Evolutionary conservation across 2,888 invertebrate genomes (phyloP).

Genomic region (Steinernema scapterisci): DNA sequence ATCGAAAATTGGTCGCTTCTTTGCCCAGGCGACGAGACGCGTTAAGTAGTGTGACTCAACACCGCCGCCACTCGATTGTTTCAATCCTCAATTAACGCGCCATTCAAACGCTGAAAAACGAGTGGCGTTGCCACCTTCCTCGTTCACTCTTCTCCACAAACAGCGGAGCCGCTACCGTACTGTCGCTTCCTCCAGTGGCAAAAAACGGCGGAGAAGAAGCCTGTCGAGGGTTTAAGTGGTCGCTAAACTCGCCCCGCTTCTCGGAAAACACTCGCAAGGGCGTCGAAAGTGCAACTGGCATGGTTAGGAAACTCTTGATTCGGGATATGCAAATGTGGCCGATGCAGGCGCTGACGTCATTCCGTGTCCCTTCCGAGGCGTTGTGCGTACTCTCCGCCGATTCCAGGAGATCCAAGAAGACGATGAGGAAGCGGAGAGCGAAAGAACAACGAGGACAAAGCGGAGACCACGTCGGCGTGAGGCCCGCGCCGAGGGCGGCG

Average conservation of each 20-base stretch:
- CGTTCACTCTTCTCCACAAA: neutral
- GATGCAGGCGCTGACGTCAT: neutral
- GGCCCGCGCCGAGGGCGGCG: neutral
- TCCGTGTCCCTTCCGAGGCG: neutral
- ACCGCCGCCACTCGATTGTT: too few species aligned
- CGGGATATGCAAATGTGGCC: neutral
- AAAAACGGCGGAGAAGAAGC: neutral
- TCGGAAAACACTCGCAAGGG: neutral
- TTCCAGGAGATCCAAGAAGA: neutral
- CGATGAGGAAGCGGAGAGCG: neutral
- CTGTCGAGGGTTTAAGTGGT: too few species aligned
- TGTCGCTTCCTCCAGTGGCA: neutral
- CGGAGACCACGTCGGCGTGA: neutral
- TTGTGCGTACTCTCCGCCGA: neutral
- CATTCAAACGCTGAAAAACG: constrained; percentile 25
- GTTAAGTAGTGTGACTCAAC: too few species aligned
- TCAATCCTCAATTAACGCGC: neutral
- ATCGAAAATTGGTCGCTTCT: too few species aligned
- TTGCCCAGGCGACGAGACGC: too few species aligned
- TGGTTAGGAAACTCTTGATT: neutral
- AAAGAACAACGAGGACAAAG: neutral
- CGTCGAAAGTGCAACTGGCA: constrained; percentile 5
- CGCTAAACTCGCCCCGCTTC: neutral
- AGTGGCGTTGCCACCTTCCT: neutral
- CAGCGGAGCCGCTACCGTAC: constrained; percentile 19